Percentiles rank a stretch among this genome's conserved stretches.
Evolutionary conservation across 1,140 invertebrate species (phyloP).

Genomic region (Penaeus vannamei): DNA sequence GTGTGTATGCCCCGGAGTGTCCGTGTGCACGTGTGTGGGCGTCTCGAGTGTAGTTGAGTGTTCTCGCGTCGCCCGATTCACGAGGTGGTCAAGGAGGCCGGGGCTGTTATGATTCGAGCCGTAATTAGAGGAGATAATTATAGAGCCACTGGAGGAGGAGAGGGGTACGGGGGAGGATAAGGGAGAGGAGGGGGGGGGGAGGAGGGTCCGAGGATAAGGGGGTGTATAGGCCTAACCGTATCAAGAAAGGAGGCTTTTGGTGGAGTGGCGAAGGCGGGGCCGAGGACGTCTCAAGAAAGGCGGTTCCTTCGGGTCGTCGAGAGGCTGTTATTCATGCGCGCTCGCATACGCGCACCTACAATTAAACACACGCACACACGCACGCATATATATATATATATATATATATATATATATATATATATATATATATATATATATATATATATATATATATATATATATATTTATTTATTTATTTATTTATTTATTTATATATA

Average conservation of each 20-base stretch:
- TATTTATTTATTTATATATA: constrained; percentile 3
- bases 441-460: constrained; percentile 14
- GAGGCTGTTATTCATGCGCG: not conserved
- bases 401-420: not conserved
- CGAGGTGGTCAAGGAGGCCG: too few relatives aligned
- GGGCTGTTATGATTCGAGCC: too few relatives aligned
- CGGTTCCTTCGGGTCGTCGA: not conserved
- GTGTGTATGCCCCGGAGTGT: too few relatives aligned
- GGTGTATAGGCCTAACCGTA: not conserved
- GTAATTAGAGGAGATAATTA: too few relatives aligned
- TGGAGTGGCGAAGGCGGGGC: not conserved
- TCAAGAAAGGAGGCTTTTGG: not conserved
- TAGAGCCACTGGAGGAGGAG: too few relatives aligned
- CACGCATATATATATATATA: too few relatives aligned
- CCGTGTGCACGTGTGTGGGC: too few relatives aligned
- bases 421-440: constrained; percentile 3
- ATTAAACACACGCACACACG: too few relatives aligned
- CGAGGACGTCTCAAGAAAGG: not conserved
- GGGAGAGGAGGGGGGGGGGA: not conserved
- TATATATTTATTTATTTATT: not conserved
- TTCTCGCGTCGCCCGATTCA: too few relatives aligned
- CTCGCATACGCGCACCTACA: too few relatives aligned
- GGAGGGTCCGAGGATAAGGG: not conserved
- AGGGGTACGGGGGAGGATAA: not conserved
- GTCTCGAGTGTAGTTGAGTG: too few relatives aligned